Percentiles rank a stretch among this genome's conserved stretches.
These are phyloP conservation scores for Eublepharis macularius DNA, from an alignment of 2,113 vertebrate genomes.

Conservation along the genomic window DNA sequence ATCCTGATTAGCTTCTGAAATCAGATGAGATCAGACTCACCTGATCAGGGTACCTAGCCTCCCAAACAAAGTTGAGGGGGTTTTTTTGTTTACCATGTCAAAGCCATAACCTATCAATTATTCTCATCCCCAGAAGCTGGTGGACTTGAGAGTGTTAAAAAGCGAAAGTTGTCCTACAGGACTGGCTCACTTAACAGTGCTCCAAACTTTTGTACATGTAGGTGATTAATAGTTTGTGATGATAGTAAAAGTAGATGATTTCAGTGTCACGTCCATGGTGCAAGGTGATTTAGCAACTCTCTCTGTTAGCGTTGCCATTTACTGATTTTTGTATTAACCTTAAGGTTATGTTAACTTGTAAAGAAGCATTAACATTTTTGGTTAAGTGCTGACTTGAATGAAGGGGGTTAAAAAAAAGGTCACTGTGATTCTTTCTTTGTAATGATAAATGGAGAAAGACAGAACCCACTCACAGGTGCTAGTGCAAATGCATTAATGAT, in stretches of 20 bases:
- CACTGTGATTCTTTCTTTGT: constrained; percentile 10
- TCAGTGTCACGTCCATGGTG: background rate
- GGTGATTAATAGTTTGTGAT: background rate
- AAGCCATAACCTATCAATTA: background rate
- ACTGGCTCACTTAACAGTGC: background rate
- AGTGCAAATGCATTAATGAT: constrained; percentile 55
- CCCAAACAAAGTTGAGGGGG: background rate
- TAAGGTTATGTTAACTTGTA: constrained; percentile 3
- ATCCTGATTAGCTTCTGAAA: too few species aligned
- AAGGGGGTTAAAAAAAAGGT: constrained; percentile 30
- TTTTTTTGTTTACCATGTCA: background rate
- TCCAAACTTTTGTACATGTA: background rate
- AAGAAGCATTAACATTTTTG: background rate
- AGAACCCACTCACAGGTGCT: constrained; percentile 63
- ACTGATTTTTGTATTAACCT: constrained; percentile 16
- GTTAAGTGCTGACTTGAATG: background rate
- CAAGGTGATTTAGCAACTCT: constrained; percentile 11
- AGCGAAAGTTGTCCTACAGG: background rate
- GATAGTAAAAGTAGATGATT: background rate
- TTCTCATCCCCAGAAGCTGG: background rate
- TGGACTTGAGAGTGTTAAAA: background rate
- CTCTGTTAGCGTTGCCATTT: background rate
- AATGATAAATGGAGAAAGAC: constrained; percentile 50
- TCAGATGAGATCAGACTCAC: too few species aligned
- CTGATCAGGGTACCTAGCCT: too few species aligned